Base-by-base conservation (phyloP, 1,140 invertebrate species). In the Sarcophaga peregrina region DNA sequence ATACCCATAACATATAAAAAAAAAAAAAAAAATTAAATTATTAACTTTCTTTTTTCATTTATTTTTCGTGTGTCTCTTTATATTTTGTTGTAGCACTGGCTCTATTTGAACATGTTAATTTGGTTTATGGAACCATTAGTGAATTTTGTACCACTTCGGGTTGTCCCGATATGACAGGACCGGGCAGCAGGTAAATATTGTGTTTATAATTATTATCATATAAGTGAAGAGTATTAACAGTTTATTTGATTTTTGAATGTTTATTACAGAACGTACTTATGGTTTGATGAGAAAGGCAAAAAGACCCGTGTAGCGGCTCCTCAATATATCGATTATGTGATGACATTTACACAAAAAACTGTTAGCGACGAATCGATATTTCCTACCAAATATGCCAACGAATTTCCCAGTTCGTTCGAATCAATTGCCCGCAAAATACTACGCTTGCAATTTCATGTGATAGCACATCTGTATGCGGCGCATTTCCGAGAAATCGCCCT, bases 261-360 rank as follows among this genome's bases (percentile, higher is more conserved):
- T 58, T 82, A 15, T 91, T 91, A 10, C 87, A 98, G 97, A 93
- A 96, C 96, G 89, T 99, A 98, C 93, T 94, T 97, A 88, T 99
- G 98, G 98, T 96, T 97, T 92, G 98, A 99, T 92, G 98, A 99
- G 91, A 98, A 98, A 92, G 98, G 98, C 75, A 99, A 99, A 93
- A 99, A 99, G 92, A 96, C 95, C 76, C 96, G 97, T 91, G 96
- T 98, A 86, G 96, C 98, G 85, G 98, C 98, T 84, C 97, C 98
- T 84, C 98, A 99, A 92, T 99, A 99, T 92, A 96, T 99, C 91
- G 98, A 99, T 92, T 99, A 98, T 93, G 97, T 98, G 88, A 99
- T 99, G 96, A 98, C 97, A 76, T 98, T 96, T 92, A 98, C 96
- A 85, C 97, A 99, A 91, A 98, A 98, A 92, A 98, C 97, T 86